Evolutionary conservation across 2,888 invertebrate species (phyloP).

Genomic region (Amphipyra berbera): DNA sequence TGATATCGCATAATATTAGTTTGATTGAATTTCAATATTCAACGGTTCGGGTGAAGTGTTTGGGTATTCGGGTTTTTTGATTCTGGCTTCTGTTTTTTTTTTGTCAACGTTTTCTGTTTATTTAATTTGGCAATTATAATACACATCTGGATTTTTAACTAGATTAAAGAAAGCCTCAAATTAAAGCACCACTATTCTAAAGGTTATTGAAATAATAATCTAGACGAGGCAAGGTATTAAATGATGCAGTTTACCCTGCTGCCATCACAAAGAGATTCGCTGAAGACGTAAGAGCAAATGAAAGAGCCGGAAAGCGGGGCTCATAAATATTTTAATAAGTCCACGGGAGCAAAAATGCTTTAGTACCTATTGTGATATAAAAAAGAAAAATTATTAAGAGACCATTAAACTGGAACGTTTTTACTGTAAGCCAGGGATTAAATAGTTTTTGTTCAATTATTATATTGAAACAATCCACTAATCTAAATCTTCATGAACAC

Average conservation of each 20-base stretch:
- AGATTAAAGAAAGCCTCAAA: too few species aligned
- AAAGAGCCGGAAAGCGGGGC: constrained; percentile 57
- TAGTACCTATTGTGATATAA: constrained; percentile 60
- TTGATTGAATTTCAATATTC: constrained; percentile 48
- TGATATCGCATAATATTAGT: constrained; percentile 42
- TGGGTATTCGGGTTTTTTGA: constrained; percentile 14
- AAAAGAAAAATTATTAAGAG: constrained; percentile 56
- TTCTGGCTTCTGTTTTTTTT: not conserved
- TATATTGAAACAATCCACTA: too few species aligned
- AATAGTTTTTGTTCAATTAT: too few species aligned
- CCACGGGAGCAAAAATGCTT: constrained; percentile 50
- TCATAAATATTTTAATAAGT: constrained; percentile 64
- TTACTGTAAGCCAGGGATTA: too few species aligned
- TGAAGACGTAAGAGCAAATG: constrained; percentile 53
- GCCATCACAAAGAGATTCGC: constrained; percentile 54
- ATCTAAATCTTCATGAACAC: too few species aligned
- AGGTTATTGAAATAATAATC: constrained; percentile 22
- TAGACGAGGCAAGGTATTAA: constrained; percentile 28
- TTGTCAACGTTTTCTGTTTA: too few species aligned
- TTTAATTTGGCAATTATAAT: too few species aligned
- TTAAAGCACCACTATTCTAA: not conserved
- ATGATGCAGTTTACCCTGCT: constrained; percentile 53
- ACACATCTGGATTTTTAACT: too few species aligned
- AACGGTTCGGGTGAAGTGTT: constrained; percentile 17
- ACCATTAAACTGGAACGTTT: constrained; percentile 5